These are phyloP conservation scores for Drosophila koepferae DNA, from an alignment of 2,888 invertebrate species.

Conservation along the genomic window DNA sequence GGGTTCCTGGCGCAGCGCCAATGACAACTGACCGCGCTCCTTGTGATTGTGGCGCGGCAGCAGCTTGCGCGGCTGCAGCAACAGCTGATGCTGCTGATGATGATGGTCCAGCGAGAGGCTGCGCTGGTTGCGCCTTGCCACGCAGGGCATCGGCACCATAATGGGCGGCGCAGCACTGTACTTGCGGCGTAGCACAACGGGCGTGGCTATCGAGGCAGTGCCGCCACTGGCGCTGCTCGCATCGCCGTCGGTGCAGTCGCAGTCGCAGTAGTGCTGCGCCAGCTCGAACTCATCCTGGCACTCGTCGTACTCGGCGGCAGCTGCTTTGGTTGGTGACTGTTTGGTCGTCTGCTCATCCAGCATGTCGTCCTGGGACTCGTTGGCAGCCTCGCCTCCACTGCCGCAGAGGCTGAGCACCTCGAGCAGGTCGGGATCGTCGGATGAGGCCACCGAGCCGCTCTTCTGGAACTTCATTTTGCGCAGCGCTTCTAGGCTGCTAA, in stretches of 20 bases:
- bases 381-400: slow-evolving; percentile 78
- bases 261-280: slow-evolving; percentile 78
- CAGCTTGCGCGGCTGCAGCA: slow-evolving; percentile 66
- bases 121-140: slow-evolving; percentile 77
- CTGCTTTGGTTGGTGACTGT: slow-evolving; percentile 35
- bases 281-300: slow-evolving; percentile 82
- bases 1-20: slow-evolving; percentile 84
- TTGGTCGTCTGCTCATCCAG: slow-evolving; percentile 59
- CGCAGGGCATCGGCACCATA: slow-evolving; percentile 74
- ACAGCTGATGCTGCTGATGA: slow-evolving; percentile 60
- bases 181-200: slow-evolving; percentile 83
- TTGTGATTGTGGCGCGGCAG: slow-evolving; percentile 61
- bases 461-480: slow-evolving; percentile 84
- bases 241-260: slow-evolving; percentile 82
- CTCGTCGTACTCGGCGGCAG: slow-evolving; percentile 67
- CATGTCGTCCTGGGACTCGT: slow-evolving; percentile 76
- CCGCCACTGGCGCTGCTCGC: slow-evolving; percentile 75
- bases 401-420: slow-evolving; percentile 84
- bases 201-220: slow-evolving; percentile 54
- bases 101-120: slow-evolving; percentile 83
- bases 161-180: slow-evolving; percentile 80
- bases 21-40: slow-evolving; percentile 82
- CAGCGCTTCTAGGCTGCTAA: slow-evolving; percentile 82
- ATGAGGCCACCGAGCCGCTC: slow-evolving; percentile 83
- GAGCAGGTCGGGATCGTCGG: slow-evolving; percentile 84